Conservation (phyloP, 35 echinoderm and acorn worm species). For the Nesometra sesokonis region DNA sequence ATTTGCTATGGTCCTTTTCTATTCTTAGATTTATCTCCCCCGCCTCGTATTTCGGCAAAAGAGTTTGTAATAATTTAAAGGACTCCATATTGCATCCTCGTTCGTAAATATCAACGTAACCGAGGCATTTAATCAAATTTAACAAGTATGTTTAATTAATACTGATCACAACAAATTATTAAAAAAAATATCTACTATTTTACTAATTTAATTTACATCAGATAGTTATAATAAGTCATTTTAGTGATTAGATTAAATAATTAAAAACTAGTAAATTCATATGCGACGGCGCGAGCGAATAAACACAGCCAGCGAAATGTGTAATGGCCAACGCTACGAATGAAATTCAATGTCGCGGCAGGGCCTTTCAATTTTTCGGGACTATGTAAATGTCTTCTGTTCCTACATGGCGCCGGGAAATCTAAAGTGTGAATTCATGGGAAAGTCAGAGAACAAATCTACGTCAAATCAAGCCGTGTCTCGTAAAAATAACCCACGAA, state of each 20-base stretch:
- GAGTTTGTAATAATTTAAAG: neutral
- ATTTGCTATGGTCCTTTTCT: too few relatives aligned
- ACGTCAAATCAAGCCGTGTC: neutral
- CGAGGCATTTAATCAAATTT: neutral
- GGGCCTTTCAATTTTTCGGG: neutral
- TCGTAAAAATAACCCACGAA: neutral
- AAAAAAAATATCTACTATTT: too few relatives aligned
- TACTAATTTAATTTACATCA: neutral
- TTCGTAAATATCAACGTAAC: neutral
- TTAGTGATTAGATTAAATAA: neutral
- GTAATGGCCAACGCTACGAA: neutral
- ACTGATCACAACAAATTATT: too few relatives aligned
- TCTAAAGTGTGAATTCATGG: neutral
- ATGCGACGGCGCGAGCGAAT: neutral
- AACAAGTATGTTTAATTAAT: neutral
- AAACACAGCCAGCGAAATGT: neutral
- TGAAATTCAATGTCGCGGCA: neutral
- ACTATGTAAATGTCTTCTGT: neutral
- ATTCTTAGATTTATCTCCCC: too few relatives aligned
- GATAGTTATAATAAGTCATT: neutral
- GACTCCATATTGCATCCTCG: neutral
- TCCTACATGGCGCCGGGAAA: neutral
- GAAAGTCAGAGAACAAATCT: neutral
- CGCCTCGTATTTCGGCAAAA: too few relatives aligned
- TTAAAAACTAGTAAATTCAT: neutral